Percentiles rank a stretch among this genome's conserved stretches.
Conservation (phyloP, 2,113 vertebrate species). For the Craseonycteris thonglongyai region DNA sequence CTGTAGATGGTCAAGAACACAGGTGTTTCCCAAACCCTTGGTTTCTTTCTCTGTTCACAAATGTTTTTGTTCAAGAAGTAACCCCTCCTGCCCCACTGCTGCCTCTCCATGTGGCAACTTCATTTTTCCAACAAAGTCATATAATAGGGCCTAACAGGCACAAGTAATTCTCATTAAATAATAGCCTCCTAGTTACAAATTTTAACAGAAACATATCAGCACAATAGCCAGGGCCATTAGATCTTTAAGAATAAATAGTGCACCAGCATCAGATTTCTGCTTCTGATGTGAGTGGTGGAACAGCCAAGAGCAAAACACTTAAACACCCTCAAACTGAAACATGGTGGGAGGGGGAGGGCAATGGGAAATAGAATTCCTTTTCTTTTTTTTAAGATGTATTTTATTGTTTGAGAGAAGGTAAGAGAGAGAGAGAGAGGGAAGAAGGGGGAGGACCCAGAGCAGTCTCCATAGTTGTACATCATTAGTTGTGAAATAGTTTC, state of each 20-base stretch:
- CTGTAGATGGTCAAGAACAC: accelerated
- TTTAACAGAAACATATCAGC: neutral
- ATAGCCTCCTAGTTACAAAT: too few species aligned
- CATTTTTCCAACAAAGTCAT: neutral
- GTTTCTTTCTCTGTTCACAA: neutral
- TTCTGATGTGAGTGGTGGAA: neutral
- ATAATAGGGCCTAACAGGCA: neutral
- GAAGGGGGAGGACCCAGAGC: too few species aligned
- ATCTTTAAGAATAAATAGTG: neutral
- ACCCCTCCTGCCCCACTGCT: neutral
- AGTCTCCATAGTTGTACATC: too few species aligned
- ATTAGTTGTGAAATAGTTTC: too few species aligned
- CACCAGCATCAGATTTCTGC: neutral
- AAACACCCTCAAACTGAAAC: too few species aligned
- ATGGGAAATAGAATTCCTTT: neutral
- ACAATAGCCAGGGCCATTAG: neutral
- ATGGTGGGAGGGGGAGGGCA: accelerated
- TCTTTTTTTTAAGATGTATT: too few species aligned
- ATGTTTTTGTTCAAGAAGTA: neutral
- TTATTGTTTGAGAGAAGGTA: too few species aligned
- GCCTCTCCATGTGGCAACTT: neutral
- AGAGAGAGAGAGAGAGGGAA: too few species aligned
- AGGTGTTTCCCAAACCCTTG: neutral
- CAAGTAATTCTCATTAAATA: neutral
- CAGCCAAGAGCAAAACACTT: neutral